These are phyloP conservation scores for Megalurothrips usitatus DNA, from an alignment of 2,888 invertebrate genomes.

Conservation along the genomic window DNA sequence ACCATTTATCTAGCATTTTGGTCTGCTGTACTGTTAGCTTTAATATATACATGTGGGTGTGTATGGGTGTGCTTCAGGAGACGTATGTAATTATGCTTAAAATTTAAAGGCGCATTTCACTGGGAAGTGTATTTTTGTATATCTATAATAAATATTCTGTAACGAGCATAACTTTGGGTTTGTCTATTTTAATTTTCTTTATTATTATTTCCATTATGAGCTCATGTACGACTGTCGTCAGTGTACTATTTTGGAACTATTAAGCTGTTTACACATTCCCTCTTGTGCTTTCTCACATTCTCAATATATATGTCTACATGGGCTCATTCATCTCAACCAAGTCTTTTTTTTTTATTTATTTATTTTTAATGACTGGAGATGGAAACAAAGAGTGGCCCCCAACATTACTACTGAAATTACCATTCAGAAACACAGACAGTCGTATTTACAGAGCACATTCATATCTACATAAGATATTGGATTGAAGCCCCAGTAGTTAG, in stretches of 20 bases:
- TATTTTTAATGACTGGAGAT: no score
- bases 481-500: no score
- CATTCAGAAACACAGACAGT: no score
- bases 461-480: no score
- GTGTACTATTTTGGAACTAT: not conserved
- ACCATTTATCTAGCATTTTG: not conserved
- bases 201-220: not conserved
- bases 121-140: constrained; percentile 26
- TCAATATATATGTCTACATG: not conserved
- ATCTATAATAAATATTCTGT: constrained; percentile 21
- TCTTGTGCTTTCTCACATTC: not conserved
- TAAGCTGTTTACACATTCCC: not conserved
- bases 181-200: constrained; percentile 5
- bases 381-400: no score
- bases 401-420: no score
- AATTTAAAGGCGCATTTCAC: not conserved
- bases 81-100: not conserved
- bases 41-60: not conserved
- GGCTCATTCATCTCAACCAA: not conserved
- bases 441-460: no score
- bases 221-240: not conserved
- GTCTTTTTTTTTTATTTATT: no score
- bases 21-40: not conserved
- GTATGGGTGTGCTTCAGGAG: not conserved
- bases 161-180: constrained; percentile 11